phyloP scores from a whole-genome alignment of 2,888 invertebrate genomes.

The Thymelicus sylvestris region DNA sequence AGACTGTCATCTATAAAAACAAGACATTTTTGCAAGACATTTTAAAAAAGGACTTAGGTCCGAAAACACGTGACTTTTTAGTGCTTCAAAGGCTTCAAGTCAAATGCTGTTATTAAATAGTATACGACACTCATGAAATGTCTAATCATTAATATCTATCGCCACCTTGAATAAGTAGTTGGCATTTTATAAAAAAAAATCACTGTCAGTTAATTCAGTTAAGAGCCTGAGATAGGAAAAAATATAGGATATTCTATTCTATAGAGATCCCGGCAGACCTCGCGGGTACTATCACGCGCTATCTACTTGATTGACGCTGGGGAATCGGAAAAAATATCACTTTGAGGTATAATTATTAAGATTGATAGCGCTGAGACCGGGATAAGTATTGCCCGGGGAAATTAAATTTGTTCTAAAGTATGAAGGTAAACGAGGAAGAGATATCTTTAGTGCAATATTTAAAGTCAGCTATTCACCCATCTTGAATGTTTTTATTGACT shows the following conservation, averaged over 20 bases:
- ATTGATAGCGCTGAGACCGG: slow-evolving; percentile 34
- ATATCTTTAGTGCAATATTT: slow-evolving; percentile 4
- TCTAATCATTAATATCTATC: no score
- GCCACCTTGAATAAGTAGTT: no score
- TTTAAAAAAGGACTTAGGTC: no score
- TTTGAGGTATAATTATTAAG: slow-evolving; percentile 36
- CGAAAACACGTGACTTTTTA: no score
- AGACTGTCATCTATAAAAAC: no score
- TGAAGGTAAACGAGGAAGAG: not conserved
- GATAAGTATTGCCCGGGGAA: slow-evolving; percentile 31
- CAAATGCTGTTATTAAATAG: no score
- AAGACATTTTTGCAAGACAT: no score
- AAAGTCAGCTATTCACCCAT: not conserved
- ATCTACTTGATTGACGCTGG: slow-evolving; percentile 31
- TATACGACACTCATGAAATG: no score
- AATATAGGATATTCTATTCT: slow-evolving; percentile 9
- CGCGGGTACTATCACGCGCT: slow-evolving; percentile 22
- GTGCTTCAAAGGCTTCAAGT: no score
- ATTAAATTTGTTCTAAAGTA: slow-evolving; percentile 26
- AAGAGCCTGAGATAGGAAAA: not conserved
- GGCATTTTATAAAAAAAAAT: not conserved
- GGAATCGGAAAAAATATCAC: slow-evolving; percentile 35
- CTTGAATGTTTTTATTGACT: not conserved
- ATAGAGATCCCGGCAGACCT: slow-evolving; percentile 9
- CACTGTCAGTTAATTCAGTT: not conserved